These are phyloP conservation scores for Clitarchus hookeri DNA, from an alignment of 2,888 invertebrate genomes.

Conservation along the genomic window DNA sequence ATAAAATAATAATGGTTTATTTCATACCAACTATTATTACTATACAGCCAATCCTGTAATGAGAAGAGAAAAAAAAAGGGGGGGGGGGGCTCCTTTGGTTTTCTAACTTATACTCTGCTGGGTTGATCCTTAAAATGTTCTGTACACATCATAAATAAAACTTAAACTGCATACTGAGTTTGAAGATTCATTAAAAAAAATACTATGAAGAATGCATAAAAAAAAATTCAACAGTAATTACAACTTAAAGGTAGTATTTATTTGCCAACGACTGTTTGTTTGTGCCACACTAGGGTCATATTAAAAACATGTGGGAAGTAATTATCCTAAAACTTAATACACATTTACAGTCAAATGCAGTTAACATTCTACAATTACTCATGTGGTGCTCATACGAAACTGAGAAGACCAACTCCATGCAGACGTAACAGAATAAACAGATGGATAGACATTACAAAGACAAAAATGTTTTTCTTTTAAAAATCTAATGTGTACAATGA, in stretches of 20 bases:
- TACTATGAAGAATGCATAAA: background rate
- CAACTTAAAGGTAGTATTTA: background rate
- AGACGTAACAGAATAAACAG: background rate
- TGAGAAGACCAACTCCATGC: background rate
- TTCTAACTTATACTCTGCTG: no score
- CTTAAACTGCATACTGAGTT: no score
- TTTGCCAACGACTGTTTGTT: background rate
- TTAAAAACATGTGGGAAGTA: background rate
- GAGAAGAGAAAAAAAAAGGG: no score
- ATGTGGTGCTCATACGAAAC: background rate
- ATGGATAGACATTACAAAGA: background rate
- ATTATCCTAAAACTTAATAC: background rate
- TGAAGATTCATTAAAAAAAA: no score
- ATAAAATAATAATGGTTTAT: no score
- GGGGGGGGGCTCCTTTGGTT: no score
- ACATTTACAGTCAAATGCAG: background rate
- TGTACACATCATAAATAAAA: no score
- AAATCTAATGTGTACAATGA: background rate
- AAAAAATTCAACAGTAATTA: background rate
- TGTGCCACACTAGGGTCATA: slow-evolving; percentile 6
- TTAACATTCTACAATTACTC: background rate
- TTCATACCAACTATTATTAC: no score
- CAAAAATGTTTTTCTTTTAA: background rate
- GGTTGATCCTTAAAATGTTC: no score
- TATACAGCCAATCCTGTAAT: no score